These are phyloP conservation scores for Scaptomyza hsui DNA, from an alignment of 1,140 invertebrate genomes.

Conservation along the genomic window DNA sequence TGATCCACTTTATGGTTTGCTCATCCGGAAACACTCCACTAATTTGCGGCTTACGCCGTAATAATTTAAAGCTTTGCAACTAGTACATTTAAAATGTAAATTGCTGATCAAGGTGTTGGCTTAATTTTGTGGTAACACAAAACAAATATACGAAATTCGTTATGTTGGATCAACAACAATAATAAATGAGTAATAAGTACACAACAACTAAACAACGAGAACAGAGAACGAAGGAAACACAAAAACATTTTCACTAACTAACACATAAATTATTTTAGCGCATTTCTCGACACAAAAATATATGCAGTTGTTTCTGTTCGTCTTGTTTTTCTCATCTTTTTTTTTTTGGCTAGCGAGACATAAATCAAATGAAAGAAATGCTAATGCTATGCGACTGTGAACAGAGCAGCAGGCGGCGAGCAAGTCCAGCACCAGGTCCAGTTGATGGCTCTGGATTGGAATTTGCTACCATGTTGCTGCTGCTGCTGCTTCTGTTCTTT, in stretches of 20 bases:
- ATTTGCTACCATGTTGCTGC: slow-evolving; percentile 16
- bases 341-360: slow-evolving; percentile 47
- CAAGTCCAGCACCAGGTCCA: slow-evolving; percentile 9
- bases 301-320: slow-evolving; percentile 40
- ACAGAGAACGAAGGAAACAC: slow-evolving; percentile 49
- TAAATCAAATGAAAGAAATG: slow-evolving; percentile 74
- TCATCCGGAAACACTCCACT: slow-evolving; percentile 30
- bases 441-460: slow-evolving; percentile 15
- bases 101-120: slow-evolving; percentile 25
- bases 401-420: slow-evolving; percentile 38
- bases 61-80: neutral
- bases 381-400: slow-evolving; percentile 74
- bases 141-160: slow-evolving; percentile 16
- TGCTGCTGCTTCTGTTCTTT: slow-evolving; percentile 19
- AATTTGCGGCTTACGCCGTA: slow-evolving; percentile 11
- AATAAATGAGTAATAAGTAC: slow-evolving; percentile 25
- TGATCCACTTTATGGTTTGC: neutral
- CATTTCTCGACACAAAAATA: slow-evolving; percentile 10
- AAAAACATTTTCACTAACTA: slow-evolving; percentile 55
- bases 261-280: slow-evolving; percentile 16
- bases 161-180: neutral
- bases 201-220: slow-evolving; percentile 63
- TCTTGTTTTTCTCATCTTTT: slow-evolving; percentile 12
- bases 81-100: slow-evolving; percentile 23
- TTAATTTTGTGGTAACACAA: slow-evolving; percentile 10